Evolutionary conservation across 1,140 invertebrate genomes (phyloP).

Genomic region (Temnothorax longispinosus): DNA sequence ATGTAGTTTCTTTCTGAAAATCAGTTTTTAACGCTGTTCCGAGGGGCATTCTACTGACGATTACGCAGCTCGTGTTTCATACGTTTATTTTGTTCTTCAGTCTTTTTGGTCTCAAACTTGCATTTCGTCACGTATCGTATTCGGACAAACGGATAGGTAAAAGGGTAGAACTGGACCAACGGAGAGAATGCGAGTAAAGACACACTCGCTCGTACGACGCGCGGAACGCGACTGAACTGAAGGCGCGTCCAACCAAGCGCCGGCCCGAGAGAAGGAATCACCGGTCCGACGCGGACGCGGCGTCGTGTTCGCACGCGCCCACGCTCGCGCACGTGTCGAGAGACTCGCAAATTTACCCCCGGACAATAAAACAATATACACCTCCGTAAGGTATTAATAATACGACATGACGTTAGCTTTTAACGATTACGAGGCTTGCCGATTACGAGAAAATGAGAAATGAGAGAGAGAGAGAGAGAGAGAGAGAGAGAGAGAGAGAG

Average conservation of each 20-base stretch:
- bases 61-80: slow-evolving; percentile 5
- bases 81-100: background rate
- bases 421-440: background rate
- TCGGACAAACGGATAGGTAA: background rate
- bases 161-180: background rate
- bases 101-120: background rate
- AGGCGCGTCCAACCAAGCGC: slow-evolving; percentile 22
- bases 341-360: background rate
- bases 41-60: background rate
- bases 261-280: slow-evolving; percentile 31
- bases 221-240: slow-evolving; percentile 79
- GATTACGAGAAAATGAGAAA: background rate
- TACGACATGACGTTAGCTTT: background rate
- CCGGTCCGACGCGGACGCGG: slow-evolving; percentile 25
- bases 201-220: slow-evolving; percentile 74
- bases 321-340: slow-evolving; percentile 53
- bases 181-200: slow-evolving; percentile 46
- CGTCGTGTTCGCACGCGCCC: slow-evolving; percentile 40
- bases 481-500: background rate
- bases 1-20: background rate
- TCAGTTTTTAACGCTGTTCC: background rate
- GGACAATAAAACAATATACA: background rate
- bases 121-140: background rate
- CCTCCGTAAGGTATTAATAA: background rate
- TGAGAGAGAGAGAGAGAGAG: background rate